These are phyloP conservation scores for Campoletis sonorensis DNA, from an alignment of 1,140 invertebrate genomes.

Conservation along the genomic window DNA sequence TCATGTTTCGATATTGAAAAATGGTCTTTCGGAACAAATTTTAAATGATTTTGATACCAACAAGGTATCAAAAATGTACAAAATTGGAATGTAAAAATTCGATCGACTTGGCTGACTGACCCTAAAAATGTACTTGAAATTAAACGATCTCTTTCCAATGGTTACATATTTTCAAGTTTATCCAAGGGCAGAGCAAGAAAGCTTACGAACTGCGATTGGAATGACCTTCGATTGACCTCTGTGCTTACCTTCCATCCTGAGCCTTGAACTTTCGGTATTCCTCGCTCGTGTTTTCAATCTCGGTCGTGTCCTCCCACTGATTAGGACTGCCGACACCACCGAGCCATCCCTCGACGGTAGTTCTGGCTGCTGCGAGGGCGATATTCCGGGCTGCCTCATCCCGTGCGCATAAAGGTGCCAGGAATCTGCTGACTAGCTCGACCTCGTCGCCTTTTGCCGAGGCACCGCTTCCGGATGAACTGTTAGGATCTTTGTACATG, in stretches of 20 bases:
- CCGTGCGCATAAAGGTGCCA: slow-evolving; percentile 76
- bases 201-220: not conserved
- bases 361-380: slow-evolving; percentile 77
- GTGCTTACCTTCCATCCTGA: slow-evolving; percentile 66
- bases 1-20: too few relatives aligned
- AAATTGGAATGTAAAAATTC: too few relatives aligned
- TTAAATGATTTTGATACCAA: too few relatives aligned
- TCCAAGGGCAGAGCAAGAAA: not conserved
- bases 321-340: slow-evolving; percentile 77
- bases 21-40: too few relatives aligned
- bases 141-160: not conserved
- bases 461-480: slow-evolving; percentile 57
- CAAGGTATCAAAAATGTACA: too few relatives aligned
- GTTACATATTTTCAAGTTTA: not conserved
- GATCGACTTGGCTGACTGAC: too few relatives aligned
- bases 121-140: too few relatives aligned
- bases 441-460: slow-evolving; percentile 73
- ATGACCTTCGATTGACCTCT: not conserved
- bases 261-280: slow-evolving; percentile 59
- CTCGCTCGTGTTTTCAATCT: slow-evolving; percentile 60
- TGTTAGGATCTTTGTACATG: slow-evolving; percentile 69
- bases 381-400: slow-evolving; percentile 77
- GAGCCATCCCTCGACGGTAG: slow-evolving; percentile 78
- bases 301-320: slow-evolving; percentile 63
- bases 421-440: slow-evolving; percentile 77